Evolutionary conservation across 2,888 invertebrate genomes (phyloP).

Genomic region (Erebia aethiops): DNA sequence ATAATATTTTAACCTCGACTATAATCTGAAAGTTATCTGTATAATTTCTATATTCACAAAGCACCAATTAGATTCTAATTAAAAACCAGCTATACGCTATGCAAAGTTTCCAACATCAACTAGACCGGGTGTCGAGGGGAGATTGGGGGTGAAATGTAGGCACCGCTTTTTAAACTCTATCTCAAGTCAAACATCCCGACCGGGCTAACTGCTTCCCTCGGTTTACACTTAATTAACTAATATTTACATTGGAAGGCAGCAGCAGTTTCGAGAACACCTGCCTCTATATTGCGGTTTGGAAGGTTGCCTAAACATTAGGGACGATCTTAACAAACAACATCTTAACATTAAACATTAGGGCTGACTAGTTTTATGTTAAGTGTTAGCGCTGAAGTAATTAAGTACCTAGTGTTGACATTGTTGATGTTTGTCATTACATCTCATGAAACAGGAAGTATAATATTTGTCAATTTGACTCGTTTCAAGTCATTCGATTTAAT

Average conservation of each 20-base stretch:
- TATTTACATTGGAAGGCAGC: slow-evolving; percentile 75
- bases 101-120: slow-evolving; percentile 20
- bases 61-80: slow-evolving; percentile 20
- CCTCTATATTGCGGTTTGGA: slow-evolving; percentile 62
- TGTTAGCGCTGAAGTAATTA: neutral
- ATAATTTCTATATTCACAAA: neutral
- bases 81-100: slow-evolving; percentile 13
- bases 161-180: slow-evolving; percentile 51
- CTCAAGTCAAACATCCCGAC: slow-evolving; percentile 52
- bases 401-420: no score
- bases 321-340: no score
- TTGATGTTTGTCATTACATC: no score
- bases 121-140: slow-evolving; percentile 8
- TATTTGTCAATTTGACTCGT: no score
- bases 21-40: neutral
- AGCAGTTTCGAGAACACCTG: slow-evolving; percentile 74
- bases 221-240: slow-evolving; percentile 81
- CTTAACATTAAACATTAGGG: no score
- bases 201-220: slow-evolving; percentile 53
- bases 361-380: neutral
- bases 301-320: slow-evolving; percentile 47
- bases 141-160: slow-evolving; percentile 35
- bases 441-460: no score
- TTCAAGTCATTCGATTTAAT: no score
- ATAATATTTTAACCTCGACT: neutral